These are phyloP conservation scores for Ptychadena robeensis DNA, from an alignment of 2,797 vertebrate species.

Conservation along the genomic window DNA sequence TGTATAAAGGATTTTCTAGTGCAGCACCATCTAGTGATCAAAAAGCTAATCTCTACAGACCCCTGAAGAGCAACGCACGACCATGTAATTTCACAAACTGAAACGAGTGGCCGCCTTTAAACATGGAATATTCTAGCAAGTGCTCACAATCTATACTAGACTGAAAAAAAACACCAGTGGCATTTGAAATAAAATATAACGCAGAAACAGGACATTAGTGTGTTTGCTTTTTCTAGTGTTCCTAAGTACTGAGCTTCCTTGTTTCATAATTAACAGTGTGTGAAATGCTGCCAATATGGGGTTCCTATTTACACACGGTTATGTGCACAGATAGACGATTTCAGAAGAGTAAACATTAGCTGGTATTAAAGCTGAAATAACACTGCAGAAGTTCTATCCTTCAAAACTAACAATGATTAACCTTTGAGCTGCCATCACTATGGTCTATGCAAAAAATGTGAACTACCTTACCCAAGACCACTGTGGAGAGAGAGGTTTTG, in stretches of 20 bases:
- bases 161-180: background rate
- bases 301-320: slow-evolving; percentile 41
- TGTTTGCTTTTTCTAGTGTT: slow-evolving; percentile 29
- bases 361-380: slow-evolving; percentile 9
- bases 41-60: background rate
- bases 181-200: slow-evolving; percentile 10
- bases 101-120: no score
- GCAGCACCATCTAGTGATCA: slow-evolving; percentile 7
- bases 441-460: no score
- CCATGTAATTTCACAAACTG: no score
- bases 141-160: background rate
- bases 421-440: background rate
- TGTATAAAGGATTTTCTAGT: no score
- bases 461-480: slow-evolving; percentile 89
- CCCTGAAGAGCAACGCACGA: background rate
- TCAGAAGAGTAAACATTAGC: slow-evolving; percentile 30
- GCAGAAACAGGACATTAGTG: slow-evolving; percentile 15
- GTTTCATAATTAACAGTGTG: slow-evolving; percentile 32
- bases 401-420: slow-evolving; percentile 27
- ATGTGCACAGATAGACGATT: slow-evolving; percentile 16
- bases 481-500: slow-evolving; percentile 89
- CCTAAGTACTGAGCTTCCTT: slow-evolving; percentile 38
- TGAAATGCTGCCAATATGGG: slow-evolving; percentile 36
- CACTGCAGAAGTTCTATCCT: slow-evolving; percentile 14
- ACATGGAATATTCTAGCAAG: background rate